Evolutionary conservation across 2,797 vertebrate species (phyloP).

Genomic region (Lepus oiostolus): DNA sequence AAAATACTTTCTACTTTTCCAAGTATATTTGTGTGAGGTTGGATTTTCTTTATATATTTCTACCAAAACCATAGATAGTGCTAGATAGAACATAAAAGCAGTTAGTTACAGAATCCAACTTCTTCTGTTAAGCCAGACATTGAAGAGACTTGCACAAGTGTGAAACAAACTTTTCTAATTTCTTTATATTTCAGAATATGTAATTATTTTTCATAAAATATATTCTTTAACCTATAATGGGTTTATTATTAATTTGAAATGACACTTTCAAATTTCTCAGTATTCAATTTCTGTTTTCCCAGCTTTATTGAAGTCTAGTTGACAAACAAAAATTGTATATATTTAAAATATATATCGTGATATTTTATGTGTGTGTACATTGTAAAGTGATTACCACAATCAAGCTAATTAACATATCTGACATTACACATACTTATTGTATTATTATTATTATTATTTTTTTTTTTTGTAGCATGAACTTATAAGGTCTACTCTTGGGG

Average conservation of each 20-base stretch:
- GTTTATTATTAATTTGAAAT: conserved; percentile 44
- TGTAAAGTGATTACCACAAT: background rate
- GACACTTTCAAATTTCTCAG: conserved; percentile 27
- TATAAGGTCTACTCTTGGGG: background rate
- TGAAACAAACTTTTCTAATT: background rate
- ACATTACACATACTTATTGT: background rate
- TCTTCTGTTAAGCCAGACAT: conserved; percentile 27
- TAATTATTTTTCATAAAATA: conserved; percentile 25
- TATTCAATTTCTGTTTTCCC: background rate
- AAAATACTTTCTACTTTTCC: conserved; percentile 2
- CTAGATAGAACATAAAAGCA: background rate
- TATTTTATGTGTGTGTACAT: background rate
- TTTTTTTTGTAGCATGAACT: background rate
- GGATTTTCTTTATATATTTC: conserved; percentile 20
- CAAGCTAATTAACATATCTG: background rate
- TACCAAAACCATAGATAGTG: background rate
- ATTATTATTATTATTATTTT: no score
- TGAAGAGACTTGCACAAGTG: conserved; percentile 23
- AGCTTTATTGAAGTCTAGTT: background rate
- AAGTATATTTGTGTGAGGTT: background rate
- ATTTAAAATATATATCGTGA: background rate
- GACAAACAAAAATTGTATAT: background rate
- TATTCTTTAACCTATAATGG: background rate
- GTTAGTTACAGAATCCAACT: conserved; percentile 21
- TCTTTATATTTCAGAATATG: conserved; percentile 18